These are phyloP conservation scores for Phoeniculus purpureus DNA, from an alignment of 2,797 vertebrate genomes.

Conservation along the genomic window DNA sequence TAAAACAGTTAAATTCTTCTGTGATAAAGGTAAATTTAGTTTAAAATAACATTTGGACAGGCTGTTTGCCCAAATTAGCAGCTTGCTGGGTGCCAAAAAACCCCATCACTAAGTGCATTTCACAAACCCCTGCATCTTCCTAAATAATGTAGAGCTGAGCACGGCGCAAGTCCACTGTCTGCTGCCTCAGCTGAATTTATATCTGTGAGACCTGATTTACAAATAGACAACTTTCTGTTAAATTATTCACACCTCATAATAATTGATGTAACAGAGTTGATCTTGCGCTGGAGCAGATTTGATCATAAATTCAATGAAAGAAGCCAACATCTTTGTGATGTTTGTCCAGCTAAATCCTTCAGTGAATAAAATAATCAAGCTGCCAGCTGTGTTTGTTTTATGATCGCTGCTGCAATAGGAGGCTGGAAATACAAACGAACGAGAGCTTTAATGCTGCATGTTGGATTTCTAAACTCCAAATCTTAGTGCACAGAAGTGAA, in stretches of 20 bases:
- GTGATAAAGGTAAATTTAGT: conserved; percentile 16
- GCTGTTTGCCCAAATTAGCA: neutral
- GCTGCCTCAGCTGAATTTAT: conserved; percentile 59
- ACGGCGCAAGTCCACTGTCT: neutral
- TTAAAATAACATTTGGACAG: conserved; percentile 23
- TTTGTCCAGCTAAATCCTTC: conserved; percentile 82
- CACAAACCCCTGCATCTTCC: neutral
- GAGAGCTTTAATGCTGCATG: conserved; percentile 28
- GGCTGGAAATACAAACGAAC: conserved; percentile 52
- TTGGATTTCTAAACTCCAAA: conserved; percentile 20
- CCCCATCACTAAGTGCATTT: neutral
- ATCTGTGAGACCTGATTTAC: conserved; percentile 63
- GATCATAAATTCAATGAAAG: conserved; percentile 82
- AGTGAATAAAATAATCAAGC: conserved; percentile 74
- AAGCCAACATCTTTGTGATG: conserved; percentile 78
- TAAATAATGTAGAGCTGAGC: neutral
- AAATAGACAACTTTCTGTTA: conserved; percentile 76
- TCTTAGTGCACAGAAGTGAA: neutral
- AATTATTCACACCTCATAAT: conserved; percentile 81
- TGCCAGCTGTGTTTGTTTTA: conserved; percentile 68
- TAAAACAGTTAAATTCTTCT: conserved; percentile 21
- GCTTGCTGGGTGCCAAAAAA: neutral
- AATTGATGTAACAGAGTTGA: conserved; percentile 76
- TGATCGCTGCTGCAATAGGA: conserved; percentile 35
- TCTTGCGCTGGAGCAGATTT: conserved; percentile 74